Base-by-base conservation (phyloP, 2,888 invertebrate genomes). In the Meiosimyza platycephala region DNA sequence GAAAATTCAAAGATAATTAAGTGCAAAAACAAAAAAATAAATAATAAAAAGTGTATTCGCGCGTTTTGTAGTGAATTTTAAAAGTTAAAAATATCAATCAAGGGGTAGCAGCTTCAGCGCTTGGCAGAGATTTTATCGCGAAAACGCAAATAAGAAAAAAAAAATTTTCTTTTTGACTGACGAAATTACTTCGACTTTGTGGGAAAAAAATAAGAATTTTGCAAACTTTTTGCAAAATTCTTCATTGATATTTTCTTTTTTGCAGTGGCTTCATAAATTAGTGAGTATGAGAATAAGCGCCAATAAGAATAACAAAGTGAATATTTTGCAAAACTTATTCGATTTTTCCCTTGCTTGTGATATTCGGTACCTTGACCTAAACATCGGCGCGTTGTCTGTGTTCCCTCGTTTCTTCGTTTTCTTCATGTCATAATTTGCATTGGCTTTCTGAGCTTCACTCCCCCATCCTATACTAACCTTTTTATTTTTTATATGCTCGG, bases 111-210 rank as follows among this genome's bases (percentile, higher is more conserved):
- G 40, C 40, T 40, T 15, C 51, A 50, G 22, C 18, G 18, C 64
- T 64, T 62, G 62, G 62, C 16, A 28, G 15, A 62, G 13, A 63
- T 54, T 9, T 6, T 9, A 63, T 40, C 52, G 16, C 62, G 1
- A 54, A 70, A 16, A 63, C 40, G 16, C 54, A 62, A 69, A 69
- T 69, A 69, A 69, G 52, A 63, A 51, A 70, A 57, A 57, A 62
- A 52, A 40, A 60, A 40, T 13, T 40, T 9, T 40, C 9, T 9
- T 9, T 40, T 40, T 52, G 18, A 64, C 48, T 16, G 33, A 62
- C 60, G 40, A 22, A 33, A 62, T 33, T 33, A 50, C 18, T 51
- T 28, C 69, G 50, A 28, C 15, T n/a, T 60, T 62, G 52, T n/a
- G 57, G 59, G 50, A 67, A 28, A 67, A 16, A 16, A 18, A 28